phyloP scores from a whole-genome alignment of 2,113 vertebrate genomes.

The Macquaria ambigua region DNA sequence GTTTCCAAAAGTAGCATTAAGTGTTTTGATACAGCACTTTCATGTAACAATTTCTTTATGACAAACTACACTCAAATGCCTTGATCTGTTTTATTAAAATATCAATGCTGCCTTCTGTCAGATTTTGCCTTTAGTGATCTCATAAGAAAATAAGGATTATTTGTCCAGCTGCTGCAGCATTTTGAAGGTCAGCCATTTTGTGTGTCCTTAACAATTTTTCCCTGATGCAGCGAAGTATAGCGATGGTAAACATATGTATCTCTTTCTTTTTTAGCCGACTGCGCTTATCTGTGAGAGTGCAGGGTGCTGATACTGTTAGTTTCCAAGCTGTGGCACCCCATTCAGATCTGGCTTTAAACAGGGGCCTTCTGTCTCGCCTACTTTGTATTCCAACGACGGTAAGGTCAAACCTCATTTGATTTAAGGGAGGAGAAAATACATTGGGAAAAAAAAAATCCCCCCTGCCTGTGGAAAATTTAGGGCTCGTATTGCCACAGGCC shows the following conservation, averaged over 20 bases:
- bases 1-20: neutral
- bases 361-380: slow-evolving; percentile 41
- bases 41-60: neutral
- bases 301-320: slow-evolving; percentile 72
- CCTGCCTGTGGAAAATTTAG: slow-evolving; percentile 35
- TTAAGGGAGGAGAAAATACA: slow-evolving; percentile 43
- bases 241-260: slow-evolving; percentile 76
- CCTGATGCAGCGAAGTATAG: slow-evolving; percentile 71
- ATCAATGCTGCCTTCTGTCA: slow-evolving; percentile 16
- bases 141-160: slow-evolving; percentile 37
- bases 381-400: slow-evolving; percentile 63
- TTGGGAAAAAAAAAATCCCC: neutral
- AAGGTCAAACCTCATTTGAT: slow-evolving; percentile 73
- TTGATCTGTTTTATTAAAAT: neutral
- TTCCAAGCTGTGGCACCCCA: slow-evolving; percentile 53
- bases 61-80: neutral
- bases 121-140: slow-evolving; percentile 2
- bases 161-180: slow-evolving; percentile 52
- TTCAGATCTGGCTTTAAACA: slow-evolving; percentile 57
- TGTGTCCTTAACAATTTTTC: slow-evolving; percentile 57
- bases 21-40: neutral
- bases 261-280: slow-evolving; percentile 63
- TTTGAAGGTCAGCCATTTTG: slow-evolving; percentile 75
- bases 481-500: slow-evolving; percentile 1
- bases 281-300: slow-evolving; percentile 69